A percentile compares a stretch with the other conserved stretches of the same genome.
These are phyloP conservation scores for Palythoa caribaeorum DNA, from an alignment of 92 coral and sea anemone genomes.

Conservation along the genomic window DNA sequence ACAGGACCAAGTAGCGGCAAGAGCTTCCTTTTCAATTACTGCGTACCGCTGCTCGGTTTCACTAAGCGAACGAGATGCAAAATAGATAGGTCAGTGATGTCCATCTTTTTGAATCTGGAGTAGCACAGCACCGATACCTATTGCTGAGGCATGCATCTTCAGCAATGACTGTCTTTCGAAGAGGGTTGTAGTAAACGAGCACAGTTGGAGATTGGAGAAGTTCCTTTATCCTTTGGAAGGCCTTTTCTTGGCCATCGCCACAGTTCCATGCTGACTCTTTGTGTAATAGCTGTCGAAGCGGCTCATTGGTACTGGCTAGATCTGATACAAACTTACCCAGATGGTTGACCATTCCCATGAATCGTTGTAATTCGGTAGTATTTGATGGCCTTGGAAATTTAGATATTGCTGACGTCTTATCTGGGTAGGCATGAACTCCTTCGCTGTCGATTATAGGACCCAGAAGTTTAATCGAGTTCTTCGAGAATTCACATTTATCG, in stretches of 20 bases:
- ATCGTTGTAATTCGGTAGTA: conserved; percentile 54
- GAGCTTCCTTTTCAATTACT: conserved; percentile 41
- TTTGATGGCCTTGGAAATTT: conserved; percentile 56
- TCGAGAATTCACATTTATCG: conserved; percentile 64
- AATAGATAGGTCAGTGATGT: conserved; percentile 21
- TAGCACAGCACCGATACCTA: conserved; percentile 53
- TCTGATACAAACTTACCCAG: conserved; percentile 71
- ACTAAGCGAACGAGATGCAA: conserved; percentile 31
- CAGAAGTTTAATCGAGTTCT: conserved; percentile 47
- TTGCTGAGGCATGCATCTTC: conserved; percentile 47
- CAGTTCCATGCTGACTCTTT: conserved; percentile 54
- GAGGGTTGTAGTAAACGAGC: conserved; percentile 56
- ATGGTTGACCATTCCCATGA: conserved; percentile 77
- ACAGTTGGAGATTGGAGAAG: conserved; percentile 54
- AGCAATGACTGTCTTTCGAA: conserved; percentile 39
- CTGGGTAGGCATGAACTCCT: conserved; percentile 66
- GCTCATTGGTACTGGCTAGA: conserved; percentile 49
- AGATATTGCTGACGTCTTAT: conserved; percentile 62
- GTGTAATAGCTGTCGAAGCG: conserved; percentile 65
- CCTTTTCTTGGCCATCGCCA: conserved; percentile 58
- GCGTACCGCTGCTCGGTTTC: conserved; percentile 47
- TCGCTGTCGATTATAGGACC: conserved; percentile 51
- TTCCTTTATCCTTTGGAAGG: conserved; percentile 64
- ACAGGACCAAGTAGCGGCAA: conserved; percentile 27
- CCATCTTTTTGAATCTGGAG: conserved; percentile 53